Evolutionary conservation across 2,888 invertebrate genomes (phyloP), one percentile per base, ranked within the genome.

Genomic region (Chrysopilus asiliformis): DNA sequence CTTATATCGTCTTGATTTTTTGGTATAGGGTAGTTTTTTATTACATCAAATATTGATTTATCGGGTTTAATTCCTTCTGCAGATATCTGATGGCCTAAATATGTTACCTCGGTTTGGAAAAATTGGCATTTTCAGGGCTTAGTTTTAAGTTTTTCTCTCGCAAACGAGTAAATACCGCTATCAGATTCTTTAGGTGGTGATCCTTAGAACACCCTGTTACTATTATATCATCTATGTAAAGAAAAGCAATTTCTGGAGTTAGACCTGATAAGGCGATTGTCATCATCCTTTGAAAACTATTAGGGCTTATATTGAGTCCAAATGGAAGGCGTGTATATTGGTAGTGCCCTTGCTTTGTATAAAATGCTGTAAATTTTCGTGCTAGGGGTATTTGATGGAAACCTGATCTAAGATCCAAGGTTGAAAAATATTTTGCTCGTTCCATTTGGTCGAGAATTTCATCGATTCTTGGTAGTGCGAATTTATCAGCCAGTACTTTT

Each of bases 211-310:
- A 45, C 9, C 45, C 45, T 7, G 42, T 44, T 6, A 47, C 47
- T 17, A 49, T 46, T n/a, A 49, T 33, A 31, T 50, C 47, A 35
- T 50, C 50, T 33, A 50, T 45, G 32, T 48, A 48, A 20, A 49
- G 37, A 36, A 48, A 45, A 32, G 43, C 38, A 33, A 31, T 36
- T 4, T 43, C 36, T 18, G 44, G 46, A 13, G 36, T 25, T 26
- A 46, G n/a, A 8, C 46, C 46, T 9, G 48, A 40, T 39, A 51
- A 49, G 10, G 49, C 46, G 4, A 48, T 43, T 4, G 43, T 34
- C 51, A 52, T 49, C n/a, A n/a, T n/a, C n/a, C n/a, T n/a, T n/a
- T n/a, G n/a, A n/a, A n/a, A n/a, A n/a, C n/a, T n/a, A n/a, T n/a
- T n/a, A n/a, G n/a, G n/a, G n/a, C n/a, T n/a, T n/a, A n/a, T n/a